Percentiles rank a stretch among this genome's conserved stretches.
Conservation (phyloP, 1,140 invertebrate genomes). For the Lordiphosa mommai region DNA sequence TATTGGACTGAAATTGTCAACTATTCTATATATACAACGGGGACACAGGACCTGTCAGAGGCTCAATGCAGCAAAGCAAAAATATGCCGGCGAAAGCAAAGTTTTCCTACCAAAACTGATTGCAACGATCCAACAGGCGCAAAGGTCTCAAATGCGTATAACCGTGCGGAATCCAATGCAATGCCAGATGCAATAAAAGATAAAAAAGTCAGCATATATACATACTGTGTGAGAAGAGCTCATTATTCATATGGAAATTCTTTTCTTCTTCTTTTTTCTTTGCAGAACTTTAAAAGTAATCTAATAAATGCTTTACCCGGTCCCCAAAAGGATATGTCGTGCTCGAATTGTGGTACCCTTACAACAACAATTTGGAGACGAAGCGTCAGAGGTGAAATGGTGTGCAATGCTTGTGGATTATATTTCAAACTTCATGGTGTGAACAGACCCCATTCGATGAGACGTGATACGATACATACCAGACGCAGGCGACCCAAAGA, state of each 20-base stretch:
- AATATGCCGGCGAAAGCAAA: slow-evolving; percentile 75
- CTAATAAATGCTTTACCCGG: slow-evolving; percentile 42
- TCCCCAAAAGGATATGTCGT: slow-evolving; percentile 85
- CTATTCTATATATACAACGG: too few species aligned
- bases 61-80: slow-evolving; percentile 57
- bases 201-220: slow-evolving; percentile 47
- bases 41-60: slow-evolving; percentile 58
- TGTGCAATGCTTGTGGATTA: slow-evolving; percentile 96
- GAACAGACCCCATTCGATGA: slow-evolving; percentile 95
- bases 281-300: slow-evolving; percentile 43
- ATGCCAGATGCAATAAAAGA: slow-evolving; percentile 51
- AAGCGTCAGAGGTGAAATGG: slow-evolving; percentile 93
- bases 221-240: not conserved
- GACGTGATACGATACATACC: slow-evolving; percentile 98
- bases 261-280: not conserved
- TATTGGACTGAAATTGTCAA: too few species aligned
- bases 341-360: slow-evolving; percentile 91
- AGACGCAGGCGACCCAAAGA: slow-evolving; percentile 93
- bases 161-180: slow-evolving; percentile 36
- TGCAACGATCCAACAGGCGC: slow-evolving; percentile 40
- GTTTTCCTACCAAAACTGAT: slow-evolving; percentile 74
- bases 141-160: slow-evolving; percentile 41
- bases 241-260: not conserved
- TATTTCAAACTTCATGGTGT: slow-evolving; percentile 96
- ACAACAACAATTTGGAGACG: slow-evolving; percentile 96